These are phyloP conservation scores for Numenius phaeopus DNA, from an alignment of 2,797 vertebrate species.

Conservation along the genomic window DNA sequence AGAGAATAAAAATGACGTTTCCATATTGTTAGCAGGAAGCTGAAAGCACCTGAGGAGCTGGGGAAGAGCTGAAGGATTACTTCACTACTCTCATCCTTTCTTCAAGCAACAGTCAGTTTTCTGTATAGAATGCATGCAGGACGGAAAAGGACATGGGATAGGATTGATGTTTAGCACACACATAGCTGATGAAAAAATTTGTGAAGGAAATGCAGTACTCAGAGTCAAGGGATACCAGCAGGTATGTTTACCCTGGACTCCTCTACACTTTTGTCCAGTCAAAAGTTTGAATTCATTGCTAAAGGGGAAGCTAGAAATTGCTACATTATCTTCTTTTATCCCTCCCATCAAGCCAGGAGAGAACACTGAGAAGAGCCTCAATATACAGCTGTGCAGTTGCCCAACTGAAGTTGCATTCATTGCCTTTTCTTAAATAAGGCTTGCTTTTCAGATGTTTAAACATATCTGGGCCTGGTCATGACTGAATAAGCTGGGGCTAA, in stretches of 20 bases:
- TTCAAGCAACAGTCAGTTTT: not conserved
- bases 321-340: constrained; percentile 20
- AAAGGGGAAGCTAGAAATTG: not conserved
- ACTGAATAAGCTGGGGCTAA: not conserved
- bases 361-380: not conserved
- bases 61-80: not conserved
- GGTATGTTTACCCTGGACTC: not conserved
- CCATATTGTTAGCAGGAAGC: not conserved
- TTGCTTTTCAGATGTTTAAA: not conserved
- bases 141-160: not conserved
- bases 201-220: not conserved
- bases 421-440: not conserved
- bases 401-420: not conserved
- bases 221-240: not conserved
- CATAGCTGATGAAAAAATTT: not conserved
- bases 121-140: not conserved
- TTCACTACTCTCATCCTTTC: not conserved
- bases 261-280: not conserved
- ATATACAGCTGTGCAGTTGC: not conserved
- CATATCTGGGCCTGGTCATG: not conserved
- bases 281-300: not conserved
- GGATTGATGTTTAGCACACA: not conserved
- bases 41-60: not conserved
- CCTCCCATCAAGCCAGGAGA: not conserved
- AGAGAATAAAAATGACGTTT: not conserved